Evolutionary conservation across 2,113 vertebrate species (phyloP), one percentile per base, ranked within the genome.

Genomic region (Ptilorrhoa leucosticta): DNA sequence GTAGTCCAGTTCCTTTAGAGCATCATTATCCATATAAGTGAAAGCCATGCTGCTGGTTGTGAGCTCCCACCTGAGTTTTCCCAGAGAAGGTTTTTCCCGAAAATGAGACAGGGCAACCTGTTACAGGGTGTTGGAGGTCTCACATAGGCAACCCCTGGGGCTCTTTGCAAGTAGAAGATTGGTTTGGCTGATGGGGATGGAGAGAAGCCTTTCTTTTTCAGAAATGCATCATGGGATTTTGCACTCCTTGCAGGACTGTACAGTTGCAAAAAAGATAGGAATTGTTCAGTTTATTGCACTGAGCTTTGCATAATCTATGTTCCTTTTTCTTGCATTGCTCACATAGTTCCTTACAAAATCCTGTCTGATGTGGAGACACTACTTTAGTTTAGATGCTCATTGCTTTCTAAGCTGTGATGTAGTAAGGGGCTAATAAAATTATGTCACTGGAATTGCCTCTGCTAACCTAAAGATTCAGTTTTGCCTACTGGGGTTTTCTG

Each of bases 361-460:
- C 17, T 70, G 6, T 31, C 42, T 47, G 31, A 45, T 40, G 11
- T 47, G 45, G 50, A 65, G 78, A 57, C 63, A 9, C 19, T 63
- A 50, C 50, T 78, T 71, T 58, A 48, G 48, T 90, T 92, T 40
- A 71, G 68, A 75, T 89, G 37, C 37, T 90, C 14, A 1, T 45
- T 90, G 50, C 68, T 90, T 76, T 83, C 50, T 72, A 79, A 70
- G 45, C 71, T 88, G 54, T 50, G 35, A 70, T 77, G 39, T 27
- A 80, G 68, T 63, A 76, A 89, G 27, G 39, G 35, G 23, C 76
- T 93, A 64, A 83, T 90, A 90, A 92, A 90, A 78, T 93, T 13
- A 40, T 86, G 64, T 81, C 63, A 48, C 51, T 83, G 88, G 76
- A 89, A 81, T 75, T 78, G 28, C 64, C 48, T 88, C 26, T 6